These are phyloP conservation scores for Protodeltote pygarga DNA, from an alignment of 2,888 invertebrate genomes.

Conservation along the genomic window DNA sequence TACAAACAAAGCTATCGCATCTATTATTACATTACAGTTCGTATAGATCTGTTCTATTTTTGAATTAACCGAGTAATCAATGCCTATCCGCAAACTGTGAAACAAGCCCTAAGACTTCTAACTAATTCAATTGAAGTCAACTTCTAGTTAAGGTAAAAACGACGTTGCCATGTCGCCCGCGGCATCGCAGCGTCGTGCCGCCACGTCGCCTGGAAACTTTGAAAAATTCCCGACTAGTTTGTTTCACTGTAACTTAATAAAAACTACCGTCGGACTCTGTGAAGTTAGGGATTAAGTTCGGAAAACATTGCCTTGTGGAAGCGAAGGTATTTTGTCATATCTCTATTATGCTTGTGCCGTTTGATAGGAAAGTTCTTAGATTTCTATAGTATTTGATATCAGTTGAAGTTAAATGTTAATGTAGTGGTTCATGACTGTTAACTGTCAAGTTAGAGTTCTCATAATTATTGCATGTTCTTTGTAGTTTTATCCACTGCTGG, in stretches of 20 bases:
- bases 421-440: too few relatives aligned
- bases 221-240: constrained; percentile 80
- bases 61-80: too few relatives aligned
- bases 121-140: constrained; percentile 78
- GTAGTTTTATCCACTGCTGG: too few relatives aligned
- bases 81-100: constrained; percentile 42
- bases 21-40: too few relatives aligned
- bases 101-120: constrained; percentile 58
- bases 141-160: constrained; percentile 72
- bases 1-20: too few relatives aligned
- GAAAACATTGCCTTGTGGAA: constrained; percentile 61
- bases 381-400: too few relatives aligned
- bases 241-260: constrained; percentile 81
- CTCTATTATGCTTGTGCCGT: constrained; percentile 42
- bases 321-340: constrained; percentile 56
- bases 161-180: constrained; percentile 54
- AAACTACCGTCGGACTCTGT: constrained; percentile 62
- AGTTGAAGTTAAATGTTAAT: too few relatives aligned
- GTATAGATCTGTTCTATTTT: too few relatives aligned
- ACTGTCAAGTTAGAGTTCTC: too few relatives aligned
- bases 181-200: constrained; percentile 32
- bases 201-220: constrained; percentile 66
- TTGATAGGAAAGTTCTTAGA: too few relatives aligned
- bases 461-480: too few relatives aligned
- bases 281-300: constrained; percentile 74